Base-by-base conservation (phyloP, 2,797 vertebrate species). In the Hipposideros larvatus region DNA sequence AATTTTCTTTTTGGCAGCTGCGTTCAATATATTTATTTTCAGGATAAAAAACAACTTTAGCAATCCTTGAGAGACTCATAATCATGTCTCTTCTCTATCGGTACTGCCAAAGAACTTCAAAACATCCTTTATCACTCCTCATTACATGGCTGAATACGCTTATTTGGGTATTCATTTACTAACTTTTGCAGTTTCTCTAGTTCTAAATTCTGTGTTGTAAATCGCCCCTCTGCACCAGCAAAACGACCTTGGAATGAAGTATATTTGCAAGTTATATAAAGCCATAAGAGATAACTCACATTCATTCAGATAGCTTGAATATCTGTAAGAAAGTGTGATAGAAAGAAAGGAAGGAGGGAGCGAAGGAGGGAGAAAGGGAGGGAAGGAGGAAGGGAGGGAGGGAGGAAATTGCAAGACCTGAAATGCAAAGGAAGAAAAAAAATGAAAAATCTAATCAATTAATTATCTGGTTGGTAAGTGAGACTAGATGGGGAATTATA, bases 71-170 rank as follows among this genome's bases (percentile, higher is more conserved):
- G 87, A 95, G 95, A 92, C 51, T 57, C 26, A 66, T 79, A 51
- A 93, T 43, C 24, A 48, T 73, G 41, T 93, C 41, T 90, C 22
- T 94, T 16, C 11, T 86, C 77, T 90, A 37, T 19, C 88, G 73
- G 28, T 75, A 78, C 21, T 65, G 15, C 55, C 66, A 96, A 84
- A 70, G 22, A 95, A 31, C 31, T 95, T 85, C 87, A 92, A 90
- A 96, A 66, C 14, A 48, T 68, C 48, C 18, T 92, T 85, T 86
- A 90, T 94, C 63, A 82, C 16, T 55, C 26, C 18, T 95, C 80
- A 95, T 96, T 95, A 79, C 66, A 75, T 71, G 92, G 80, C 88
- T 83, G 73, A 93, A 88, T 90, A 92, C 59, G 13, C 41, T 88
- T 85, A 78, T 77, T 78, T 83, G 77, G 19, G 2, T 41, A 95